These are phyloP conservation scores for Liolophura sinensis DNA, from an alignment of 1,140 invertebrate species.

Conservation along the genomic window DNA sequence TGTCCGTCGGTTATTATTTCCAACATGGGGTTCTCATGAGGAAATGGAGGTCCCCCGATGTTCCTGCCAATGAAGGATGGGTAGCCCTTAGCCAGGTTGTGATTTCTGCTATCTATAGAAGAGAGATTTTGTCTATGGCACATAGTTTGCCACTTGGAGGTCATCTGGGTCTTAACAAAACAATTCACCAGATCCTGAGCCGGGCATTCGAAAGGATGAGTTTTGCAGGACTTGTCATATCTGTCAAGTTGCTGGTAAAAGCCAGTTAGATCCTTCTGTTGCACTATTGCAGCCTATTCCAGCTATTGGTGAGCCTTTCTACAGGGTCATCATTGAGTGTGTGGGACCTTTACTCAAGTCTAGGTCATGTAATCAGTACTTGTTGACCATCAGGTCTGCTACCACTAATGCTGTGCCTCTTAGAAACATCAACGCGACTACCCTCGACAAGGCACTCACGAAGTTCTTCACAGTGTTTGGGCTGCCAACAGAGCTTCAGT, in stretches of 20 bases:
- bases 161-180: constrained; percentile 18
- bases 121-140: constrained; percentile 12
- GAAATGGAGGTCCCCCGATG: constrained; percentile 18
- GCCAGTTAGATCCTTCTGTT: constrained; percentile 16
- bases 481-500: constrained; percentile 17
- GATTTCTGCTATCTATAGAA: constrained; percentile 9
- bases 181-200: constrained; percentile 16
- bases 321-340: constrained; percentile 17
- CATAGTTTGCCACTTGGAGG: constrained; percentile 9
- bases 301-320: constrained; percentile 18
- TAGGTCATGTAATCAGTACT: constrained; percentile 13
- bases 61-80: constrained; percentile 14
- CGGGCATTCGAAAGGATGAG: constrained; percentile 13
- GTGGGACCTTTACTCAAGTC: constrained; percentile 19
- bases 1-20: constrained; percentile 13
- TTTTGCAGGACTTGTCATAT: constrained; percentile 19
- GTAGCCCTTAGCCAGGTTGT: constrained; percentile 14
- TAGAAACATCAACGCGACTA: constrained; percentile 9
- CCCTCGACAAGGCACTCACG: constrained; percentile 6
- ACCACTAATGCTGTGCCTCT: constrained; percentile 11
- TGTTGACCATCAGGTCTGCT: constrained; percentile 8
- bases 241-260: constrained; percentile 22
- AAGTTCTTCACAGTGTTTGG: constrained; percentile 22
- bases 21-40: constrained; percentile 18
- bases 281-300: constrained; percentile 20